A percentile compares a stretch with the other conserved stretches of the same genome.
These are phyloP conservation scores for Hermaeophaga mercurialis DNA, from an alignment of 2,888 invertebrate species.

Conservation along the genomic window DNA sequence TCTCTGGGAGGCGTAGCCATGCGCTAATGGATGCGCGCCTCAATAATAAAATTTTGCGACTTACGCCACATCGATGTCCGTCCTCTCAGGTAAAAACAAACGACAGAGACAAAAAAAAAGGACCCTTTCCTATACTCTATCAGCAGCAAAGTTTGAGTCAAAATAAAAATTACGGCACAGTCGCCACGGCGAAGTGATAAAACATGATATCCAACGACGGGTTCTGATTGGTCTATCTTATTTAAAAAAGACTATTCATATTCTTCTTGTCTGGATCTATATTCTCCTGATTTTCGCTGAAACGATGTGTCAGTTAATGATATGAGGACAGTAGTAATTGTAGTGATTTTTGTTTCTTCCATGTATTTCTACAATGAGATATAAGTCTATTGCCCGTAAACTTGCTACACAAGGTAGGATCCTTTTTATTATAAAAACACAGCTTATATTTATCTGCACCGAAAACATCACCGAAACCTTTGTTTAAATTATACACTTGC, in stretches of 20 bases:
- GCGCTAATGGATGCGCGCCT: constrained; percentile 51
- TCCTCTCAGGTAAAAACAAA: constrained; percentile 39
- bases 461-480: too few species aligned
- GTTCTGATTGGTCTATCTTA: constrained; percentile 55
- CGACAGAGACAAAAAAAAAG: constrained; percentile 42
- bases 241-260: constrained; percentile 54
- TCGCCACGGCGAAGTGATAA: constrained; percentile 57
- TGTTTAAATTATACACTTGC: too few species aligned
- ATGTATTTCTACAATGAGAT: constrained; percentile 70
- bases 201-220: constrained; percentile 57
- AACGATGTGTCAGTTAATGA: constrained; percentile 47
- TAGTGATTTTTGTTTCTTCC: constrained; percentile 35
- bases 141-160: constrained; percentile 49
- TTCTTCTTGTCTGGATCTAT: constrained; percentile 53
- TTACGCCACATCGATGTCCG: constrained; percentile 41
- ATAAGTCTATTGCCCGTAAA: constrained; percentile 73
- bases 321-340: constrained; percentile 43
- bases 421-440: constrained; percentile 7
- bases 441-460: background rate
- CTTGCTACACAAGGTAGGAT: constrained; percentile 71
- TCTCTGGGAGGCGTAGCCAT: constrained; percentile 46
- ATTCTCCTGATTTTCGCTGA: constrained; percentile 43
- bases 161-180: constrained; percentile 56
- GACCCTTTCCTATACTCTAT: constrained; percentile 43
- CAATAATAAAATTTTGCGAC: constrained; percentile 47